Base-by-base conservation (phyloP, 2,113 vertebrate species). In the Nettapus auritus region DNA sequence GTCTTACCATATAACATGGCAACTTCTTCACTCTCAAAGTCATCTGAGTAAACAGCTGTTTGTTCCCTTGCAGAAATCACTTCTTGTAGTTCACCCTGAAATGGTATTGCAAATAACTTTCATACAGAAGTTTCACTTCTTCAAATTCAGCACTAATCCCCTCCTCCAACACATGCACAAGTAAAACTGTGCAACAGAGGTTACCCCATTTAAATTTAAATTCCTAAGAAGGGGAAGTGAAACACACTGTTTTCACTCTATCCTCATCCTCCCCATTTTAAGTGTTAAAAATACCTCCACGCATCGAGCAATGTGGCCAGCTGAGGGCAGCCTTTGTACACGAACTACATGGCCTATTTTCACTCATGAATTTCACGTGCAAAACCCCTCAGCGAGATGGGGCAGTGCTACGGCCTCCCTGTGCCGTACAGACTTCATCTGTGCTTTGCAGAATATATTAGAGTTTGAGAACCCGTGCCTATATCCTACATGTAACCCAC, bases 81-180 rank as follows among this genome's bases (percentile, higher is more conserved):
- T 96, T 98, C 97, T 91, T 98, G 97, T 42, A 99, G 97, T 90
- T 99, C 98, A 96, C 98, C 97, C 99, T 99, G 90, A 86, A 98
- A 98, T 2, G 56, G 95, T 19, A 95, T 68, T 38, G 94, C 25
- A 90, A 89, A 69, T 79, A 82, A 95, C 31, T 88, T 85, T 75
- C 59, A 40, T 7, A 40, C 11, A 66, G 40, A 89, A 42, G 11
- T 67, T 22, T 62, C 69, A 78, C 8, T 53, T 77, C 31, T 23
- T 73, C 36, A 78, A 36, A 15, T 44, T 76, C 48, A 69, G 38
- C 34, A 75, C 12, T 33, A 70, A 81, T 50, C n/a, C 4, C 60
- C 5, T 33, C 46, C 33, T 26, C 36, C 26, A 48, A 53, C 16
- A 56, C 1, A 42, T 2, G 73, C 0, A 0, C 31, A 73, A 80